Percentiles rank a stretch among this genome's conserved stretches.
These are phyloP conservation scores for Galeruca laticollis DNA, from an alignment of 2,888 invertebrate species.

Conservation along the genomic window DNA sequence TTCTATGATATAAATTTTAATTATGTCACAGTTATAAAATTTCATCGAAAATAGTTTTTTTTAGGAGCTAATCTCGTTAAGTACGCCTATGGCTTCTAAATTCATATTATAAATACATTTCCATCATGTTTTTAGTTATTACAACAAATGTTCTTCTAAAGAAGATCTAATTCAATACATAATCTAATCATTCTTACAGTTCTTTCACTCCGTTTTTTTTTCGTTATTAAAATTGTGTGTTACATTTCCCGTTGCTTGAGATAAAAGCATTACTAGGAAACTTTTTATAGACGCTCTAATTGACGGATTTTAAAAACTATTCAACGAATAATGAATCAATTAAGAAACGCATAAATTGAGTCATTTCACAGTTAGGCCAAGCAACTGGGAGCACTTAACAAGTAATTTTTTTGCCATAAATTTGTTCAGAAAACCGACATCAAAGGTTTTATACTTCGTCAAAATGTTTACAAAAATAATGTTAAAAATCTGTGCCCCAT, in stretches of 20 bases:
- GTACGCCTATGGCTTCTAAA: neutral
- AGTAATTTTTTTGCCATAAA: no score
- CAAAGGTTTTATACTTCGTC: no score
- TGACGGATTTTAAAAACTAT: neutral
- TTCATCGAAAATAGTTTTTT: neutral
- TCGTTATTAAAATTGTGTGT: neutral
- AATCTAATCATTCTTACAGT: constrained; percentile 16
- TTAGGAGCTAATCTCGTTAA: neutral
- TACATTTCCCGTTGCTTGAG: constrained; percentile 7
- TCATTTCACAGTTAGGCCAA: neutral
- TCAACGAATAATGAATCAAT: no score
- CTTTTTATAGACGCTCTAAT: neutral
- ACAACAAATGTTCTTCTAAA: neutral
- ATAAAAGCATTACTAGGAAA: neutral
- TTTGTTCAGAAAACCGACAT: no score
- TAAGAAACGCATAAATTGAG: neutral
- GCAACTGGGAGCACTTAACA: no score
- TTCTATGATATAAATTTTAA: no score
- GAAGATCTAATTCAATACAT: constrained; percentile 9
- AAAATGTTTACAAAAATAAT: no score
- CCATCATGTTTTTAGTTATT: neutral
- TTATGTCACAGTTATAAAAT: no score
- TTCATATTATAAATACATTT: neutral
- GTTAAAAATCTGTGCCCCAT: no score
- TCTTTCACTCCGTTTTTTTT: constrained; percentile 19